A percentile compares a stretch with the other conserved stretches of the same genome.
These are phyloP conservation scores for Peromyscus melanophrys DNA, from an alignment of 2,797 vertebrate genomes.

Conservation along the genomic window DNA sequence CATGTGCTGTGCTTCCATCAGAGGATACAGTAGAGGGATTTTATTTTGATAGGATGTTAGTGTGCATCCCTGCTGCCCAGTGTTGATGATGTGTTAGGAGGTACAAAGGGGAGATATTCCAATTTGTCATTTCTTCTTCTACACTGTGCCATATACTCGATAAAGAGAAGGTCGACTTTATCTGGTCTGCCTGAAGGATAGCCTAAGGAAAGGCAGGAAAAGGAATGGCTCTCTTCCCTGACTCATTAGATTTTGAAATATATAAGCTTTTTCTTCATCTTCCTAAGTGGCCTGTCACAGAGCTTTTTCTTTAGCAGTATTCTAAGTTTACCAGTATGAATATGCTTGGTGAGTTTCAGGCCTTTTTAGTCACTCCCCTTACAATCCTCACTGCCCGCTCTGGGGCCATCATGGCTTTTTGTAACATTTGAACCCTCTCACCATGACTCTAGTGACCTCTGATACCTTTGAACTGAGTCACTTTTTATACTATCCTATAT, in stretches of 20 bases:
- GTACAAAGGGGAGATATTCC: background rate
- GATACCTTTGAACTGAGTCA: background rate
- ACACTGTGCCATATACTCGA: background rate
- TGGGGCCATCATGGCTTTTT: background rate
- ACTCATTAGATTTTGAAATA: background rate
- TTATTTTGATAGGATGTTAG: background rate
- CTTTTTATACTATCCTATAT: background rate
- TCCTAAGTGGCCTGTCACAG: background rate
- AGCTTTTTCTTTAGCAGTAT: background rate
- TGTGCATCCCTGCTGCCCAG: background rate
- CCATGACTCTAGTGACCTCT: background rate
- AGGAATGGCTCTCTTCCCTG: background rate
- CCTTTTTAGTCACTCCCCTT: background rate
- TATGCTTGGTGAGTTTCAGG: constrained; percentile 23
- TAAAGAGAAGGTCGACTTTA: background rate
- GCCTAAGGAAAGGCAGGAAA: background rate
- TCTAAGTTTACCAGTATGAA: background rate
- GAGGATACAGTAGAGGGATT: background rate
- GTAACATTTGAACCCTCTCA: background rate
- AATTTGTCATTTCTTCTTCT: background rate
- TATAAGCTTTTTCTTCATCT: background rate
- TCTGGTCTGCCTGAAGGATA: background rate
- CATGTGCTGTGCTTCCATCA: background rate
- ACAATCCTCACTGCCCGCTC: background rate
- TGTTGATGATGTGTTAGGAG: background rate